phyloP scores from a whole-genome alignment of 2,888 invertebrate species.

The Neoaliturus tenellus region DNA sequence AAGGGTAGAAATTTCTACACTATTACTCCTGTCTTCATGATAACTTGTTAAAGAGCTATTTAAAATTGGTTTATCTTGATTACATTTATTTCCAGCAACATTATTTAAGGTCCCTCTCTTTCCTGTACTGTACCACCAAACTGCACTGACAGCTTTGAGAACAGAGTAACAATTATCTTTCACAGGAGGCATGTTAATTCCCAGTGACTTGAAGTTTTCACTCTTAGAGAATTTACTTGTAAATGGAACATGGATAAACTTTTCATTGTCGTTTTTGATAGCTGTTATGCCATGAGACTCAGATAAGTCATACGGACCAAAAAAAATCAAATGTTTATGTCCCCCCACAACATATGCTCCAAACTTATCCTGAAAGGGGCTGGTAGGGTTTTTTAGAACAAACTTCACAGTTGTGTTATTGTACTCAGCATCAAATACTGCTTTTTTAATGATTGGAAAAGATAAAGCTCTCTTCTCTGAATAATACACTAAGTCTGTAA shows the following conservation, averaged over 20 bases:
- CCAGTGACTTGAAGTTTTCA: slow-evolving; percentile 20
- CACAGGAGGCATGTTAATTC: background rate
- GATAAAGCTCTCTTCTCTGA: slow-evolving; percentile 19
- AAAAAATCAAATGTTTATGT: slow-evolving; percentile 40
- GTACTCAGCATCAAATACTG: background rate
- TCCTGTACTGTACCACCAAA: slow-evolving; percentile 34
- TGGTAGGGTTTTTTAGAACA: background rate
- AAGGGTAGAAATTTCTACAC: too few relatives aligned
- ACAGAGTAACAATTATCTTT: background rate
- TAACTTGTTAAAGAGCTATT: background rate
- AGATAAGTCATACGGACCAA: slow-evolving; percentile 43
- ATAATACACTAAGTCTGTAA: slow-evolving; percentile 20
- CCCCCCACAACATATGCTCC: slow-evolving; percentile 46
- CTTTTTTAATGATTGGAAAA: slow-evolving; percentile 1
- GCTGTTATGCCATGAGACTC: slow-evolving; percentile 46
- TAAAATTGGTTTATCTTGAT: background rate
- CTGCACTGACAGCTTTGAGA: slow-evolving; percentile 13
- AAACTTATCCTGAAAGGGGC: slow-evolving; percentile 20
- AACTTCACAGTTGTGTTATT: slow-evolving; percentile 12
- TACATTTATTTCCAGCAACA: background rate
- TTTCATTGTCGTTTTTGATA: background rate
- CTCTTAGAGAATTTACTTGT: slow-evolving; percentile 5
- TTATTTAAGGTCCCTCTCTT: background rate
- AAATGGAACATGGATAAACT: slow-evolving; percentile 14
- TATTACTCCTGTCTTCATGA: background rate